Base-by-base conservation (phyloP, 2,113 vertebrate genomes). In the Grammomys dolichurus region DNA sequence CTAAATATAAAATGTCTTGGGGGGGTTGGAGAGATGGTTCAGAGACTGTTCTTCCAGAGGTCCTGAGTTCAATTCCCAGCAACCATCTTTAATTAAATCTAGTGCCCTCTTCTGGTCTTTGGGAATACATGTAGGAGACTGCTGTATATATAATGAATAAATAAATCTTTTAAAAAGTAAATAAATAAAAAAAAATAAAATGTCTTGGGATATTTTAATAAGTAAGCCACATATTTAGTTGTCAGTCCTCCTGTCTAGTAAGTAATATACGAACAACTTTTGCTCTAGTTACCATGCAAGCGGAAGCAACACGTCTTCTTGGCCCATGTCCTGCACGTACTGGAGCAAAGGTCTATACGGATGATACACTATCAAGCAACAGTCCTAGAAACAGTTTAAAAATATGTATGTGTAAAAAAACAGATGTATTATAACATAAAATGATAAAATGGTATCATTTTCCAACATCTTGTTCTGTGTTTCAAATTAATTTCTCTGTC, bases 261-360 rank as follows among this genome's bases (percentile, higher is more conserved):
- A 90, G 87, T 46, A 96, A 96, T 90, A 97, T 97, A 94, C 20
- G 94, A 93, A 95, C 94, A 98, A 97, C 70, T 95, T 95, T 3
- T 96, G 58, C 92, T 97, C 97, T 98, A 96, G 90, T 99, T 99
- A 99, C 99, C 99, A 99, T 98, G 99, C 99, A 1, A 99, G 98
- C 73, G 99, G 99, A 94, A 99, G 99, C 97, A 99, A 98, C 99
- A 99, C 99, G 98, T 99, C 99, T 98, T 99, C 99, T 98, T 99
- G 99, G 97, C 99, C 99, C 99, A 99, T 99, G 97, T 99, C 99
- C 98, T 99, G 99, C 94, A 99, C 99, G 97, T 99, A 99, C 96
- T 99, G 99, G 97, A 99, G 97, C 97, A 99, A 98, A 73, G 99
- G 99, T 99, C 99, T 99, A 95, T 99, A 99, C 70, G 99, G 99